Evolutionary conservation across 2,797 vertebrate species (phyloP).

Genomic region (Enteromius radiatus): DNA sequence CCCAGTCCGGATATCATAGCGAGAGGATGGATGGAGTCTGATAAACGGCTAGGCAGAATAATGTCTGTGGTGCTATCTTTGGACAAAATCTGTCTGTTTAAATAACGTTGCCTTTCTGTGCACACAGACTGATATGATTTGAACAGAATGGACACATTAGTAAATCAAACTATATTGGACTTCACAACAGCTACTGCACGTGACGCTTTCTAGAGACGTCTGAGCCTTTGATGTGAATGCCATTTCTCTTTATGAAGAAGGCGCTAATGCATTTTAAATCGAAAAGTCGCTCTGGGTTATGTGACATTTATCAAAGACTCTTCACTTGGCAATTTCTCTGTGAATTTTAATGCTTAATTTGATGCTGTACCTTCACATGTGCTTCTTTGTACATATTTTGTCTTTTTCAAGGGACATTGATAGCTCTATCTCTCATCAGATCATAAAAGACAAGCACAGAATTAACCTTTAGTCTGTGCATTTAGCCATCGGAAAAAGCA

Average conservation of each 20-base stretch:
- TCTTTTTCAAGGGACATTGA: constrained; percentile 7
- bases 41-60: constrained; percentile 44
- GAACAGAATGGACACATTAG: constrained; percentile 48
- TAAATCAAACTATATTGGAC: constrained; percentile 35
- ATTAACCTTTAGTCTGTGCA: constrained; percentile 20
- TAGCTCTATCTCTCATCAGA: constrained; percentile 25
- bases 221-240: constrained; percentile 36
- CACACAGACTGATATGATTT: constrained; percentile 42
- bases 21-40: constrained; percentile 34
- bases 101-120: constrained; percentile 53
- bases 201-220: constrained; percentile 30
- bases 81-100: constrained; percentile 57
- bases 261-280: constrained; percentile 8
- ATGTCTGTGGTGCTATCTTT: constrained; percentile 50
- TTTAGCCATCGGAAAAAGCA: neutral
- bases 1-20: constrained; percentile 21
- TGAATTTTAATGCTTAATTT: constrained; percentile 25
- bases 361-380: neutral
- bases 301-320: constrained; percentile 38
- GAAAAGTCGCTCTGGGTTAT: constrained; percentile 24
- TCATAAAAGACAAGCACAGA: neutral
- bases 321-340: neutral
- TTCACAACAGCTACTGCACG: constrained; percentile 22
- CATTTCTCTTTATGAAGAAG: constrained; percentile 25
- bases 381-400: constrained; percentile 2